Evolutionary conservation across 2,888 invertebrate genomes (phyloP).

Genomic region (Trichogramma evanescens): DNA sequence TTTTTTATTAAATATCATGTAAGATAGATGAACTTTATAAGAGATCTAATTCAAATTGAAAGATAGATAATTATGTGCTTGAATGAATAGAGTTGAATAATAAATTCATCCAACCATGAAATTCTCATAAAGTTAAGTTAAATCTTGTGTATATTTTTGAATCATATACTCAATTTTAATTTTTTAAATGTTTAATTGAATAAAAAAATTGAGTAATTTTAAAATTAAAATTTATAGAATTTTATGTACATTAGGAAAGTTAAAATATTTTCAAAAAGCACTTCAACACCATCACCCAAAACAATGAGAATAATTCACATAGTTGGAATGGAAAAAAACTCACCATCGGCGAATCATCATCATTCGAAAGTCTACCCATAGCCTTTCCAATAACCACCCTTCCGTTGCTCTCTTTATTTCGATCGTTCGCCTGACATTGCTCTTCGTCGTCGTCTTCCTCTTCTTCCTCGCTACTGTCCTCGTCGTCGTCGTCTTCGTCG

Average conservation of each 20-base stretch:
- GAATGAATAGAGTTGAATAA: too few relatives aligned
- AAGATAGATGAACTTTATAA: too few relatives aligned
- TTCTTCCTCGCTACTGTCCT: neutral
- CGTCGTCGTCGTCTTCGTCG: conserved; percentile 32
- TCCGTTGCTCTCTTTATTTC: neutral
- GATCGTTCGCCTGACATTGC: neutral
- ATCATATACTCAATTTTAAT: too few relatives aligned
- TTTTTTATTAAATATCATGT: too few relatives aligned
- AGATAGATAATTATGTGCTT: too few relatives aligned
- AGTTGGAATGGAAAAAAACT: conserved; percentile 28
- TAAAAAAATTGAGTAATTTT: too few relatives aligned
- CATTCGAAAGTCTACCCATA: conserved; percentile 47
- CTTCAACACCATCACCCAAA: neutral
- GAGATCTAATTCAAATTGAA: too few relatives aligned
- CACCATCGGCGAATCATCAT: conserved; percentile 58
- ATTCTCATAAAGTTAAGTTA: too few relatives aligned
- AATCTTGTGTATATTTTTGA: too few relatives aligned
- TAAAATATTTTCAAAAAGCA: neutral
- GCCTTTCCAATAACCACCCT: conserved; percentile 27
- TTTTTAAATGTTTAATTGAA: too few relatives aligned
- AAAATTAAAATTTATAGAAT: conserved; percentile 6
- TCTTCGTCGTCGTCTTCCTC: neutral
- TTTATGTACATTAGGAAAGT: conserved; percentile 12
- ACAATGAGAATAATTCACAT: neutral
- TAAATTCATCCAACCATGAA: too few relatives aligned